phyloP scores from a whole-genome alignment of 2,888 invertebrate species.

The Parochlus steinenii region DNA sequence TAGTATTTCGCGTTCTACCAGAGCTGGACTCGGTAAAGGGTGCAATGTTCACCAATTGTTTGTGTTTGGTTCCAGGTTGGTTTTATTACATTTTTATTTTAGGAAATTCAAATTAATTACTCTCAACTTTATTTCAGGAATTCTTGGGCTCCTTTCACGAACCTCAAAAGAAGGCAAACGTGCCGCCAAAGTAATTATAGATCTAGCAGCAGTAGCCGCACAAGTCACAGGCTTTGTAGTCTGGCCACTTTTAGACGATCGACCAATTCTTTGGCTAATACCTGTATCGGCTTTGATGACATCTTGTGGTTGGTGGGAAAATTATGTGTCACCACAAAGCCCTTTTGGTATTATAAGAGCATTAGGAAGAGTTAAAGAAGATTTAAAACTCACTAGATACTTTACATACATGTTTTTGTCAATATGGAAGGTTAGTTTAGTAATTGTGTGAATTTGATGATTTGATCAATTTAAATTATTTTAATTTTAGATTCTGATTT shows the following conservation, averaged over 20 bases:
- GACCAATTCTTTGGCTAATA: constrained; percentile 66
- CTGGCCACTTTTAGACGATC: constrained; percentile 72
- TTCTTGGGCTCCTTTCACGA: constrained; percentile 59
- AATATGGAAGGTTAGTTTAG: constrained; percentile 74
- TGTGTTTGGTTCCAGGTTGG: constrained; percentile 81
- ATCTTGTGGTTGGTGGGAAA: constrained; percentile 97
- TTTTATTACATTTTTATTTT: constrained; percentile 19
- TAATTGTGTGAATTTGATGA: too few relatives aligned
- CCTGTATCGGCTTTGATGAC: constrained; percentile 71
- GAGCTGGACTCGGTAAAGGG: constrained; percentile 88
- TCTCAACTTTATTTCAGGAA: constrained; percentile 17
- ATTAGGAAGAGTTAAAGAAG: constrained; percentile 61
- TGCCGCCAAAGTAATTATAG: constrained; percentile 61
- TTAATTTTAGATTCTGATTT: constrained; percentile 31
- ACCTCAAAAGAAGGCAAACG: constrained; percentile 66
- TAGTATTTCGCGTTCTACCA: constrained; percentile 79
- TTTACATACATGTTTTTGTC: constrained; percentile 83
- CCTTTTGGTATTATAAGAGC: constrained; percentile 54
- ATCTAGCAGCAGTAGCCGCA: constrained; percentile 69
- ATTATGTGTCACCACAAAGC: constrained; percentile 78
- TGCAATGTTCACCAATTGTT: constrained; percentile 89
- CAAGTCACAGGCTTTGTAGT: constrained; percentile 84
- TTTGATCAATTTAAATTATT: too few relatives aligned
- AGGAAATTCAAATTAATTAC: constrained; percentile 27
- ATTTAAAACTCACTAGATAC: constrained; percentile 64